phyloP scores from a whole-genome alignment of 2,888 invertebrate genomes.

The Ochropacha duplaris region DNA sequence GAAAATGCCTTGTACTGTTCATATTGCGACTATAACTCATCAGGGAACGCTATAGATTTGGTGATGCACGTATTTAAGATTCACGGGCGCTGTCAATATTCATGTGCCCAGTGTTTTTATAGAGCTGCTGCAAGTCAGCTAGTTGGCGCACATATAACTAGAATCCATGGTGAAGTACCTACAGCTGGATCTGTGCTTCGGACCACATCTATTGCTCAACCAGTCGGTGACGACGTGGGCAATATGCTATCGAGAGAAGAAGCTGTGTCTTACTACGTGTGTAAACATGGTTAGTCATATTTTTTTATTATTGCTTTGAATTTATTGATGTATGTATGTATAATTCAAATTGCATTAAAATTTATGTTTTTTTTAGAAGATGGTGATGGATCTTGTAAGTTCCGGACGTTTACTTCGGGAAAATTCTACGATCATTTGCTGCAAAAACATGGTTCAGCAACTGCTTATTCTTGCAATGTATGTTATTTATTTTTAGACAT shows the following conservation, averaged over 20 bases:
- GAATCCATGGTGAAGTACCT: constrained; percentile 47
- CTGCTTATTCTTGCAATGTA: constrained; percentile 55
- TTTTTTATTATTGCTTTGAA: background rate
- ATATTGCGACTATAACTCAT: constrained; percentile 79
- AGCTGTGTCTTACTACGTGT: constrained; percentile 62
- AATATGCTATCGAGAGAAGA: constrained; percentile 50
- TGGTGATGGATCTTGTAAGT: constrained; percentile 48
- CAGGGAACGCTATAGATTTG: constrained; percentile 61
- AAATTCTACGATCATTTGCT: constrained; percentile 63
- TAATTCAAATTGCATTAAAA: background rate
- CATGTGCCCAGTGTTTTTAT: constrained; percentile 87
- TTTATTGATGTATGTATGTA: background rate
- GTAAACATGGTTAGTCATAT: constrained; percentile 49
- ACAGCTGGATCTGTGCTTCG: constrained; percentile 36
- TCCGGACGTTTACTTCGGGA: constrained; percentile 57
- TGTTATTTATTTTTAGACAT: constrained; percentile 25
- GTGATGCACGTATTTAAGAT: constrained; percentile 84
- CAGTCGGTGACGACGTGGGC: constrained; percentile 24
- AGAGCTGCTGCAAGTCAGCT: constrained; percentile 83
- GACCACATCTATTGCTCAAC: constrained; percentile 29
- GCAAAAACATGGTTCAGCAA: constrained; percentile 39
- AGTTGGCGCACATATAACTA: constrained; percentile 83
- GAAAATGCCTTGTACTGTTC: constrained; percentile 80
- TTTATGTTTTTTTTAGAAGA: constrained; percentile 14
- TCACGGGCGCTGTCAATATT: constrained; percentile 84